Conservation (phyloP, 2,888 invertebrate genomes). For the Glaucopsyche alexis region DNA sequence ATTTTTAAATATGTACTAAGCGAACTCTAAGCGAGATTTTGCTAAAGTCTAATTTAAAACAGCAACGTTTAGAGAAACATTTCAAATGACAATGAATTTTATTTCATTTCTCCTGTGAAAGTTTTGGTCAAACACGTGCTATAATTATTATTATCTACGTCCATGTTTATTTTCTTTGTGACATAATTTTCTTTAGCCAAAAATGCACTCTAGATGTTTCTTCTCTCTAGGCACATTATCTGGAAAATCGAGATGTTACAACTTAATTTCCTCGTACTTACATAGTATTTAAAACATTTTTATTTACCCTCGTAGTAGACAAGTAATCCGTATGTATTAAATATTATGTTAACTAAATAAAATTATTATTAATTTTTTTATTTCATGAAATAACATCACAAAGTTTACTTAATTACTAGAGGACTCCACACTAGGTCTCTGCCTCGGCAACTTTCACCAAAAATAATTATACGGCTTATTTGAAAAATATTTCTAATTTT, state of each 20-base stretch:
- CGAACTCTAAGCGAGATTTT: neutral
- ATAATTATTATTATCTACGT: neutral
- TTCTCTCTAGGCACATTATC: neutral
- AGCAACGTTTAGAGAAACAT: conserved; percentile 9
- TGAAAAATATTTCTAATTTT: neutral
- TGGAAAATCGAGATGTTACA: neutral
- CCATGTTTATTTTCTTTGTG: conserved; percentile 2
- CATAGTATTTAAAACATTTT: neutral
- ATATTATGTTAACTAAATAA: too few species aligned
- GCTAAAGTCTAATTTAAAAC: neutral
- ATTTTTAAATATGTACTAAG: neutral
- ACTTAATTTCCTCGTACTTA: neutral
- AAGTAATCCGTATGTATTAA: neutral
- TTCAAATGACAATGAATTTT: conserved; percentile 5
- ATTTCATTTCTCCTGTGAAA: neutral
- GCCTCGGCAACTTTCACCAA: too few species aligned
- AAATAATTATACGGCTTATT: neutral
- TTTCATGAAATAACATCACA: too few species aligned
- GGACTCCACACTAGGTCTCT: too few species aligned
- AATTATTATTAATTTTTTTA: too few species aligned
- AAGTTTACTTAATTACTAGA: too few species aligned
- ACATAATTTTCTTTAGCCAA: neutral
- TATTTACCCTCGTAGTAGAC: neutral
- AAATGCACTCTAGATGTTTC: neutral
- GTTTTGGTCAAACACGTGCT: conserved; percentile 18